Base-by-base conservation (phyloP, 2,888 invertebrate species). In the Drosophila kokeensis region DNA sequence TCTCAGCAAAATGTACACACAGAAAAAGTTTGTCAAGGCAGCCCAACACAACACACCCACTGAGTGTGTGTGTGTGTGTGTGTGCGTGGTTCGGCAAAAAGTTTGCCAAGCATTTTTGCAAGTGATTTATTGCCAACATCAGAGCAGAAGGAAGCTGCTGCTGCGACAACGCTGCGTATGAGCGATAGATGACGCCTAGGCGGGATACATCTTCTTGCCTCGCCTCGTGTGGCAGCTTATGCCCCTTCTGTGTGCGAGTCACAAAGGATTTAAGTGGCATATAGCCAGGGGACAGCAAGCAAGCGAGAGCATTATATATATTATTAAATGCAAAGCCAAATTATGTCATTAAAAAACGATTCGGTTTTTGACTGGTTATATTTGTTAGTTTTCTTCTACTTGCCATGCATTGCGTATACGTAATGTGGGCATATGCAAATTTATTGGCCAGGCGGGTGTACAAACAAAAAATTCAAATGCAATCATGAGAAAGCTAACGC, bases 311-410 rank as follows among this genome's bases (percentile, higher is more conserved):
- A 55, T n/a, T n/a, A 0, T 10, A 42, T 7, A 10, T 24, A 38
- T 62, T 73, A 73, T 80, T 83, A 85, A 85, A 82, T 72, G 74
- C 68, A 55, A 52, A 53, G 52, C 52, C 77, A 85, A 87, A 87
- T 86, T 86, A 86, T 81, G 77, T 83, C 83, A 86, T 86, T 86
- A 86, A 87, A 85, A 73, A 86, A 55, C 77, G 76, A 83, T 85
- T 87, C 82, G 52, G 45, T 60, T 73, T 30, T 60, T 49, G 64
- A 60, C 59, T 53, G 15, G 24, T 24, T 45, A 8, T 42, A 8
- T 15, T 50, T 53, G 11, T 13, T 34, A 5, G 13, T 29, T 38
- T 32, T 3, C 24, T 32, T 45, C 57, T 15, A 24, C 48, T 52
- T 53, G 27, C 40, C 32, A 38, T 24, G 55, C 52, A 49, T 62